Evolutionary conservation across 2,888 invertebrate species (phyloP).

Genomic region (Campoplex nolae): DNA sequence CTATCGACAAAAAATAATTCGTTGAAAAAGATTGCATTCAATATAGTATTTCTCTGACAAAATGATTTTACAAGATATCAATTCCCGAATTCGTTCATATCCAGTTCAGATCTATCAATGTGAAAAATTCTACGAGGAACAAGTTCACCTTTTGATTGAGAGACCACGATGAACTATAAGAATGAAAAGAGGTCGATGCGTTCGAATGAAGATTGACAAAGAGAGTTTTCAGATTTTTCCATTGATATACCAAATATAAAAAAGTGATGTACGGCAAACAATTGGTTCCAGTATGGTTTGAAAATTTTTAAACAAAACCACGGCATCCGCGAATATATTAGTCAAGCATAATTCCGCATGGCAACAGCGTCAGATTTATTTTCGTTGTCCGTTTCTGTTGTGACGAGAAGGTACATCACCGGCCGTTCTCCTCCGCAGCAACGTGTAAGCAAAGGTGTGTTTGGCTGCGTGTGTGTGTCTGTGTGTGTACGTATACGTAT

Average conservation of each 20-base stretch:
- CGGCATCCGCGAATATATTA: neutral
- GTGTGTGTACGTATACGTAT: constrained; percentile 48
- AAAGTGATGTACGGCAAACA: neutral
- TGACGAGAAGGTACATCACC: constrained; percentile 40
- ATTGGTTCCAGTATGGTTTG: neutral
- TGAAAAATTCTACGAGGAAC: neutral
- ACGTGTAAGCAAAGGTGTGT: constrained; percentile 5
- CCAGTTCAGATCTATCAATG: neutral
- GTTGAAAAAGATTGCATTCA: neutral
- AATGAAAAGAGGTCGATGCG: neutral
- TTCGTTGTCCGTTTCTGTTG: constrained; percentile 46
- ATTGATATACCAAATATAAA: neutral
- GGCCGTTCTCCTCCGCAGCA: constrained; percentile 20
- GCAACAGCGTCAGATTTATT: constrained; percentile 58
- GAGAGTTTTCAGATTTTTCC: neutral
- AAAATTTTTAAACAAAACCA: constrained; percentile 21
- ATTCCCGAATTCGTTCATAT: neutral
- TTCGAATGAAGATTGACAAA: neutral
- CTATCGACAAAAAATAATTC: neutral
- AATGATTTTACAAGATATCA: neutral
- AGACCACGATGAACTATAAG: neutral
- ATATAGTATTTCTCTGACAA: neutral
- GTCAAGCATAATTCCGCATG: constrained; percentile 54
- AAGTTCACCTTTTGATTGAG: neutral
- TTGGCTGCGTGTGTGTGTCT: constrained; percentile 24